Base-by-base conservation (phyloP, 1,140 invertebrate species). In the Drosophila murphyi region DNA sequence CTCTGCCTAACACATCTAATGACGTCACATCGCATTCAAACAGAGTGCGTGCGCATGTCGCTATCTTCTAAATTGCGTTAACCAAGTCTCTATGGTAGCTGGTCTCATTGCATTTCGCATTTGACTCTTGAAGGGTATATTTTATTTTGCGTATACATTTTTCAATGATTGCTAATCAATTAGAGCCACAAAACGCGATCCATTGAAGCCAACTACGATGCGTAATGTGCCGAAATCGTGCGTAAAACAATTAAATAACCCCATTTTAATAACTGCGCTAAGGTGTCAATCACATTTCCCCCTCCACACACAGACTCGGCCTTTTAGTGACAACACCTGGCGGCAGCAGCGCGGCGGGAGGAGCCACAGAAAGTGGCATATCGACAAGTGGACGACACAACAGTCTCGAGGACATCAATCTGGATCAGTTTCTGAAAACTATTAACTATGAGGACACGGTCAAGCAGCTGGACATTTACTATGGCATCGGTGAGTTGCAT, bases 381-480 rank as follows among this genome's bases (percentile, higher is more conserved):
- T 67, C 76, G 57, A 76, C 77, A 74, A 74, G 70, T 69, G 83
- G 80, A 20, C 68, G 94, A 29, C 94, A 95, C 89, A 94, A 94
- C 32, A 96, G 95, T 82, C 93, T 95, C 78, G 95, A 96, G 81
- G 95, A 96, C 68, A 95, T 96, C 52, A 94, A 95, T 93, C 92
- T 95, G n/a, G 95, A 96, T 77, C 96, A 96, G 93, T 96, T 96
- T 89, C 92, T 96, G 35, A 97, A 96, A 93, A 96, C 96, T 41
- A 95, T 95, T 5, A 97, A 97, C 93, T 98, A 98, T 94, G 97
- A 98, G 93, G 97, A 98, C 73, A 97, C 97, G 41, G 96, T 98
- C 3, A 94, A 95, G 78, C 97, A 98, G 93, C 93, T 98, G 55
- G 97, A 98, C 93, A 96, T 97, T 87, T 98, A 97, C 92, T 98